These are phyloP conservation scores for Malthinus seriepunctatus DNA, from an alignment of 2,888 invertebrate genomes.

Conservation along the genomic window DNA sequence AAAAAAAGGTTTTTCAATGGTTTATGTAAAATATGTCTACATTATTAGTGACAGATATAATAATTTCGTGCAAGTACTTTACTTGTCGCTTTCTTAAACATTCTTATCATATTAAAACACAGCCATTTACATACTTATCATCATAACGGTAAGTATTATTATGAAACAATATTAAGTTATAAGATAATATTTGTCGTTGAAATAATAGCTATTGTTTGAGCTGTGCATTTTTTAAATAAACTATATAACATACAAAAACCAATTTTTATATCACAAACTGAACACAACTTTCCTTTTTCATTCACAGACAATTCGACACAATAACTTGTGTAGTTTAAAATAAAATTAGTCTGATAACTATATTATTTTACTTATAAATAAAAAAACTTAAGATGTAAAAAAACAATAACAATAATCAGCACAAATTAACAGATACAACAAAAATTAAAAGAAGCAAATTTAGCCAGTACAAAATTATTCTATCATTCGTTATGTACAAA, in stretches of 20 bases:
- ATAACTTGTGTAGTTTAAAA: background rate
- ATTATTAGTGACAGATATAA: conserved; percentile 11
- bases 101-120: conserved; percentile 33
- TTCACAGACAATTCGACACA: conserved; percentile 15
- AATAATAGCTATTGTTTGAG: conserved; percentile 35
- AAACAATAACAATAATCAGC: background rate
- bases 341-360: too few relatives aligned
- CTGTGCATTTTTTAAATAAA: conserved; percentile 31
- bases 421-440: too few relatives aligned
- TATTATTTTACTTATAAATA: too few relatives aligned
- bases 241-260: conserved; percentile 33
- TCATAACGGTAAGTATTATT: conserved; percentile 9
- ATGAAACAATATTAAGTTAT: conserved; percentile 12
- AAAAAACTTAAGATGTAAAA: background rate
- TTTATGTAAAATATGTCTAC: conserved; percentile 25
- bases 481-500: too few relatives aligned
- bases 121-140: conserved; percentile 30
- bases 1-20: conserved; percentile 14
- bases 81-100: conserved; percentile 32
- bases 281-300: conserved; percentile 39
- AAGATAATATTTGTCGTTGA: conserved; percentile 21
- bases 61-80: conserved; percentile 33
- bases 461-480: too few relatives aligned
- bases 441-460: too few relatives aligned
- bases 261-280: conserved; percentile 41